Evolutionary conservation across 2,113 vertebrate species (phyloP), one percentile per base, ranked within the genome.

Genomic region (Psilopsiagon aurifrons): DNA sequence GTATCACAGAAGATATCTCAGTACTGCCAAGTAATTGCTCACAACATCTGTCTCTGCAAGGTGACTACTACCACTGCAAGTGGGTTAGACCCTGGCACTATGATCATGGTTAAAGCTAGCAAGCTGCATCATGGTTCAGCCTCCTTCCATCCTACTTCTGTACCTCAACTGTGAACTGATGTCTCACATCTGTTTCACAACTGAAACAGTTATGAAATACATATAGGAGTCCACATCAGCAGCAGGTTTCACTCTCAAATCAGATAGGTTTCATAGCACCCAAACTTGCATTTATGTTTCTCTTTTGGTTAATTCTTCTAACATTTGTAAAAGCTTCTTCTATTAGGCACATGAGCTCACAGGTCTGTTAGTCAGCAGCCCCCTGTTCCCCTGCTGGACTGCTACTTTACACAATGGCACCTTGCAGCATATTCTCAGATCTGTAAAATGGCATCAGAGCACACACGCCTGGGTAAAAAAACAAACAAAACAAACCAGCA

Each of bases 311-410:
- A 37, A 10, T 9, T 18, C 33, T 88, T 49, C 69, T 27, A 64
- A 41, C 33, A 4, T 81, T 46, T 62, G 7, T 19, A 18, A 46
- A 23, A 71, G 2, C 15, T 85, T 67, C 27, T 83, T 7, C 20
- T 70, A 2, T 24, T 57, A 52, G 20, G 20, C 10, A 2, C 27
- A 44, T 25, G 37, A 87, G 41, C 1, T 0, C 3, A 10, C 9
- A 57, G 33, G 17, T 74, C 52, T 46, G 22, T 29, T 49, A 41
- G n/a, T 37, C 17, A 68, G 11, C 66, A 79, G 55, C 13, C 20
- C 75, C 11, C 27, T 35, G 6, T 16, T 85, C 11, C 10, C 33
- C 83, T 71, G 12, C 29, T 51, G 20, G 31, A n/a, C 14, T 76
- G 16, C 60, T 41, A 43, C 41, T 79, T 86, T 20, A 77, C 17